Evolutionary conservation across 2,113 vertebrate species (phyloP).

Genomic region (Lepus timidus): DNA sequence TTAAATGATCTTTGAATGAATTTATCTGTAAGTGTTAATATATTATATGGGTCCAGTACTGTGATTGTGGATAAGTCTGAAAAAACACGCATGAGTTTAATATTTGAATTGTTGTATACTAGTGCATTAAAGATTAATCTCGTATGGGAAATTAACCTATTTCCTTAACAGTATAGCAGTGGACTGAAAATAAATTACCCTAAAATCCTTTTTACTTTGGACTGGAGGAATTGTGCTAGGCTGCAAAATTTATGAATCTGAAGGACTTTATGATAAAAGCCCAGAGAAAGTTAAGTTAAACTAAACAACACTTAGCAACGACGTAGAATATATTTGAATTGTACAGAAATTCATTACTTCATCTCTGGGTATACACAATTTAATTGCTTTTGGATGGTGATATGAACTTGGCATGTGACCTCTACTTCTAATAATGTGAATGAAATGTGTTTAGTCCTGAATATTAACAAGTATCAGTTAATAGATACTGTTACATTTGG

Average conservation of each 20-base stretch:
- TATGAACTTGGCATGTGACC: neutral
- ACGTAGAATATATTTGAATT: slow-evolving; percentile 47
- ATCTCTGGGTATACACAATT: neutral
- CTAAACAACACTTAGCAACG: neutral
- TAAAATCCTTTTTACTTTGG: neutral
- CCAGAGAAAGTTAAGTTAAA: neutral
- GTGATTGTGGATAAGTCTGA: neutral
- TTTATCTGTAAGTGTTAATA: neutral
- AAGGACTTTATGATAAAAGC: neutral
- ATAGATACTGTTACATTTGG: neutral
- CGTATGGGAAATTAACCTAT: neutral
- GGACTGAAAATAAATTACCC: slow-evolving; percentile 1
- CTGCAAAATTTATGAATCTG: slow-evolving; percentile 33
- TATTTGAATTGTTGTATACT: neutral
- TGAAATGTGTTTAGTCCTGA: neutral
- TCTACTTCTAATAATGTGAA: neutral
- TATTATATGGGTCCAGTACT: neutral
- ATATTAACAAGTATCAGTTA: neutral
- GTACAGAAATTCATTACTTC: slow-evolving; percentile 6
- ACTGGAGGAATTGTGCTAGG: neutral
- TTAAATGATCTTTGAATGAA: neutral
- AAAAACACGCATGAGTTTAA: slow-evolving; percentile 6
- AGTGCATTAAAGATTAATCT: neutral
- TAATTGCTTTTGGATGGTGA: neutral
- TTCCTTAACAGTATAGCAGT: neutral